These are phyloP conservation scores for Scatophagus argus DNA, from an alignment of 2,113 vertebrate species.

Conservation along the genomic window DNA sequence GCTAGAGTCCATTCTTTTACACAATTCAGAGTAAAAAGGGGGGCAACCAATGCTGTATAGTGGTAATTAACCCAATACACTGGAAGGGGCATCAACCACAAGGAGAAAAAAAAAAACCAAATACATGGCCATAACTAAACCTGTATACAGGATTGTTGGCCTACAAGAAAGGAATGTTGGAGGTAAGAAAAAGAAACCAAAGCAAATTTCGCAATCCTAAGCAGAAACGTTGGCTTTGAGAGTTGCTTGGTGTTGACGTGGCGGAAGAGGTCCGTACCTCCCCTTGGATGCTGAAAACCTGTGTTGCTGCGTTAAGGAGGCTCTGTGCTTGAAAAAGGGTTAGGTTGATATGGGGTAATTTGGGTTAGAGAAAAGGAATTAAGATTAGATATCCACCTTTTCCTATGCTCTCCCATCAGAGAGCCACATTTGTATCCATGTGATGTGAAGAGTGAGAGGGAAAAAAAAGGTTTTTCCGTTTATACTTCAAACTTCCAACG, in stretches of 20 bases:
- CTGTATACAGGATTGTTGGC: constrained; percentile 82
- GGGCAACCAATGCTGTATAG: constrained; percentile 56
- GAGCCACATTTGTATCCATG: constrained; percentile 72
- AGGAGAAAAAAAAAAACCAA: constrained; percentile 36
- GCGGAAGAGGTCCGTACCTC: constrained; percentile 82
- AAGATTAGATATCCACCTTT: constrained; percentile 83
- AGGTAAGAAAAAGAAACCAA: constrained; percentile 68
- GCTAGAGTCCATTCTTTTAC: constrained; percentile 43
- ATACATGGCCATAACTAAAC: constrained; percentile 71
- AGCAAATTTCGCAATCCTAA: constrained; percentile 72
- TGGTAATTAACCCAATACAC: constrained; percentile 54
- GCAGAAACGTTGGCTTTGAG: constrained; percentile 77
- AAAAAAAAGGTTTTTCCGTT: constrained; percentile 50
- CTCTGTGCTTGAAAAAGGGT: constrained; percentile 88
- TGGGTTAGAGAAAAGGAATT: constrained; percentile 88
- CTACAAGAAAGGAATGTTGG: constrained; percentile 73
- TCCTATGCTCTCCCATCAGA: constrained; percentile 76
- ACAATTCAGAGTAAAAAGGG: constrained; percentile 37
- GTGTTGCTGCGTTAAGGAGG: constrained; percentile 83
- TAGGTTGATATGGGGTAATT: constrained; percentile 87
- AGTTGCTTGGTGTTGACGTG: constrained; percentile 78
- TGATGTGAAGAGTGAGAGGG: constrained; percentile 67
- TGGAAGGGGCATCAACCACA: constrained; percentile 63
- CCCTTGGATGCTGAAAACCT: constrained; percentile 86
- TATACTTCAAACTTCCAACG: constrained; percentile 80